Conservation (phyloP, 2,888 invertebrate genomes). For the Halocaridina rubra region DNA sequence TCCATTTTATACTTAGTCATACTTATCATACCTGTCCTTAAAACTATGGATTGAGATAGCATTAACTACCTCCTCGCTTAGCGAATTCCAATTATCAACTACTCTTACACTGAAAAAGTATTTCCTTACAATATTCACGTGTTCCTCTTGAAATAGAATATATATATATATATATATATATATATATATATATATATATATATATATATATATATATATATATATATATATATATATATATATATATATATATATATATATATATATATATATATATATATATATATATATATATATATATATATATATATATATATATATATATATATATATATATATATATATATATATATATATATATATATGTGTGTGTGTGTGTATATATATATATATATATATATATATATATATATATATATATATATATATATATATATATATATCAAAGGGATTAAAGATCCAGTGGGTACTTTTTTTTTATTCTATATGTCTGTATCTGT, state of each 20-base stretch:
- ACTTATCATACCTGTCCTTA: too few relatives aligned
- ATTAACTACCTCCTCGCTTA: too few relatives aligned
- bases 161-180: conserved; percentile 5
- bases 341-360: conserved; percentile 1
- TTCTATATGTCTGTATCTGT: not conserved
- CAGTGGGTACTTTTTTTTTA: not conserved
- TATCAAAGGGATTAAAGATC: not conserved
- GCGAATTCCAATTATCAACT: too few relatives aligned
- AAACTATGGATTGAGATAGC: too few relatives aligned
- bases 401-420: conserved; percentile 1
- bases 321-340: conserved; percentile 1
- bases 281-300: not conserved
- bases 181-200: not conserved
- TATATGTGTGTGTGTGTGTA: not conserved
- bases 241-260: not conserved
- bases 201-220: not conserved
- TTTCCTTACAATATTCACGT: too few relatives aligned
- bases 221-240: not conserved
- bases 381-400: conserved; percentile 2
- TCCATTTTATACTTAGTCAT: too few relatives aligned
- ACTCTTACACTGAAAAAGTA: too few relatives aligned
- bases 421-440: not conserved
- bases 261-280: not conserved
- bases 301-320: not conserved
- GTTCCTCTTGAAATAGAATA: too few relatives aligned